Evolutionary conservation across 2,888 invertebrate species (phyloP).

Genomic region (Troides aeacus): DNA sequence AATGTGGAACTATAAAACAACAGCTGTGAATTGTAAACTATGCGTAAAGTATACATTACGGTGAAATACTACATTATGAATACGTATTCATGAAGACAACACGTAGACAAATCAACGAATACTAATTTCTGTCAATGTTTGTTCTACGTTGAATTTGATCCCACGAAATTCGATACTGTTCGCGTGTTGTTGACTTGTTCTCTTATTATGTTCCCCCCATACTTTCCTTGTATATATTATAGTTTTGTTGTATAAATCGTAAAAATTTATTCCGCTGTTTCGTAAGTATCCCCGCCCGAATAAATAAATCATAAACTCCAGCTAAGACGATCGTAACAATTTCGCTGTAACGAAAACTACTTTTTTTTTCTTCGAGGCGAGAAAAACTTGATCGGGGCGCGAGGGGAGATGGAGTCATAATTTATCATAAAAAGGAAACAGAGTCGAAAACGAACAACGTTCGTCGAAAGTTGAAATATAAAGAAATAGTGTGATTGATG

Average conservation of each 20-base stretch:
- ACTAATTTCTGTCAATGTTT: too few species aligned
- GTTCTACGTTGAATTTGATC: too few species aligned
- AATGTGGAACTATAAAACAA: too few species aligned
- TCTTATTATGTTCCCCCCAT: constrained; percentile 31
- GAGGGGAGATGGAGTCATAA: constrained; percentile 30
- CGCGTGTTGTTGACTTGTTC: constrained; percentile 26
- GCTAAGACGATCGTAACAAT: constrained; percentile 65
- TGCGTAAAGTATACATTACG: too few species aligned
- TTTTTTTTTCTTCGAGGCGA: constrained; percentile 41
- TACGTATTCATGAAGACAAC: too few species aligned
- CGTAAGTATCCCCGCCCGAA: constrained; percentile 46
- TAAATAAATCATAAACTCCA: constrained; percentile 71
- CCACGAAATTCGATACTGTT: too few species aligned
- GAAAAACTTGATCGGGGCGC: constrained; percentile 43
- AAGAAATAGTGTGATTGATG: constrained; percentile 17
- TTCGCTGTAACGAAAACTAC: constrained; percentile 59
- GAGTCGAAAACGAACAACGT: constrained; percentile 8
- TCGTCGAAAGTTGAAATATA: constrained; percentile 15
- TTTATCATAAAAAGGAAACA: constrained; percentile 20
- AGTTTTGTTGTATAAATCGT: constrained; percentile 38
- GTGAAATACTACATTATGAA: too few species aligned
- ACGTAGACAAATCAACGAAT: too few species aligned
- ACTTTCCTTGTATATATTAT: constrained; percentile 32
- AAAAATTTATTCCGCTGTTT: constrained; percentile 41
- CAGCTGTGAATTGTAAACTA: too few species aligned